Percentiles rank a stretch among this genome's conserved stretches.
Conservation (phyloP, 2,797 vertebrate species). For the Gadopsis bispinosus region DNA sequence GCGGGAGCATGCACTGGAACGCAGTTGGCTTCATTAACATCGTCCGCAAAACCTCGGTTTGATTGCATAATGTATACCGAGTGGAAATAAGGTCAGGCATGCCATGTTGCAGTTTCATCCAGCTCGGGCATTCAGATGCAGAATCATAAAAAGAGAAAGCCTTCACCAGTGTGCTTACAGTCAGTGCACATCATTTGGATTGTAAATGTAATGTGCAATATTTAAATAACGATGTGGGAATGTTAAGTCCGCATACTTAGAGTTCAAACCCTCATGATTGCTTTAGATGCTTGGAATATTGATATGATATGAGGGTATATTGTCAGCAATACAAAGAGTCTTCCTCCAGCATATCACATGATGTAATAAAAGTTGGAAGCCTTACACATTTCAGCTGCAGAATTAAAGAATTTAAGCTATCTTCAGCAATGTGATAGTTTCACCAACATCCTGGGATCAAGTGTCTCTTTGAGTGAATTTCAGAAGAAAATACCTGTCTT, state of each 20-base stretch:
- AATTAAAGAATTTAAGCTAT: constrained; percentile 28
- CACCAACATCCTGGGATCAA: constrained; percentile 37
- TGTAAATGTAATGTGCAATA: constrained; percentile 25
- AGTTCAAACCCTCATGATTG: not conserved
- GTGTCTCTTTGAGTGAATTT: constrained; percentile 42
- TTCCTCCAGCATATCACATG: constrained; percentile 10
- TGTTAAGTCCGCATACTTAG: not conserved
- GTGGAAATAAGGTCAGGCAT: constrained; percentile 65
- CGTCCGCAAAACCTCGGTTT: constrained; percentile 46
- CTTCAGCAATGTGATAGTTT: constrained; percentile 11
- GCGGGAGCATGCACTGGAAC: constrained; percentile 46
- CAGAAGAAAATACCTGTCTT: constrained; percentile 21
- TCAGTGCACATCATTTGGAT: constrained; percentile 23
- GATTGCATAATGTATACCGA: constrained; percentile 67
- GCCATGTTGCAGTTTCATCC: constrained; percentile 28
- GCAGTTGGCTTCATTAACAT: constrained; percentile 68
- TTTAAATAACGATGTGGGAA: constrained; percentile 27
- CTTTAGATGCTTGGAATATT: not conserved
- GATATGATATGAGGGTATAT: not conserved
- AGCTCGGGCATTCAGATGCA: constrained; percentile 18
- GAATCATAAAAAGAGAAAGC: constrained; percentile 14
- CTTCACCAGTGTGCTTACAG: constrained; percentile 1
- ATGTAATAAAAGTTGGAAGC: not conserved
- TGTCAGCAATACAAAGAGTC: not conserved
- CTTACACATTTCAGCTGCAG: not conserved